A percentile compares a stretch with the other conserved stretches of the same genome.
phyloP scores from a whole-genome alignment of 1,140 invertebrate genomes.

The Druon quercuslanigerum region DNA sequence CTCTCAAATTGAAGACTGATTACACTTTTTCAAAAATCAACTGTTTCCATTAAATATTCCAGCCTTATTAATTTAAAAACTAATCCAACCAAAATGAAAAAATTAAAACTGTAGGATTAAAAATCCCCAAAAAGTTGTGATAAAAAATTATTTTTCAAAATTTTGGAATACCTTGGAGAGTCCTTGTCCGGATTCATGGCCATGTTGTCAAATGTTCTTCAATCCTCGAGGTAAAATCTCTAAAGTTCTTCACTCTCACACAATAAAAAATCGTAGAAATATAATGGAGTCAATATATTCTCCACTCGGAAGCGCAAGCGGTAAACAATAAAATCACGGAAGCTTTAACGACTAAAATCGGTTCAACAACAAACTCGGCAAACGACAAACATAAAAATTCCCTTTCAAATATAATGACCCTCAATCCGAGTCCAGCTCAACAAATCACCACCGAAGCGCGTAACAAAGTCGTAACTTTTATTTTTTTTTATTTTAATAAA shows the following conservation, averaged over 20 bases:
- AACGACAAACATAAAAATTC: not conserved
- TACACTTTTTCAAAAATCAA: too few species aligned
- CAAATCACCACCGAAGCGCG: constrained; percentile 6
- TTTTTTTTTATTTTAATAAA: constrained; percentile 15
- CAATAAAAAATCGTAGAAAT: not conserved
- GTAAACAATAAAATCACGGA: not conserved
- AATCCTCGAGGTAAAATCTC: not conserved
- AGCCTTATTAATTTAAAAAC: too few species aligned
- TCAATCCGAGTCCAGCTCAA: not conserved
- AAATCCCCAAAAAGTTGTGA: too few species aligned
- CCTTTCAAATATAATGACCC: not conserved
- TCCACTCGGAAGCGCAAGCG: not conserved
- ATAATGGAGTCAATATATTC: too few species aligned
- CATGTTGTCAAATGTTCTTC: constrained; percentile 48
- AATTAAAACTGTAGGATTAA: too few species aligned
- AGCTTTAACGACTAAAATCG: constrained; percentile 2
- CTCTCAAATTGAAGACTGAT: too few species aligned
- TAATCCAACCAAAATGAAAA: not conserved
- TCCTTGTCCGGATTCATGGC: constrained; percentile 69
- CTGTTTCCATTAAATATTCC: too few species aligned
- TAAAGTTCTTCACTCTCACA: not conserved
- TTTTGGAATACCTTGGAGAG: constrained; percentile 66
- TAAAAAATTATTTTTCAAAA: not conserved
- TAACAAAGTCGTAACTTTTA: not conserved
- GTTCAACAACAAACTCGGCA: constrained; percentile 4